Conservation (phyloP, 2,113 vertebrate genomes). For the Lichenostomus cassidix region DNA sequence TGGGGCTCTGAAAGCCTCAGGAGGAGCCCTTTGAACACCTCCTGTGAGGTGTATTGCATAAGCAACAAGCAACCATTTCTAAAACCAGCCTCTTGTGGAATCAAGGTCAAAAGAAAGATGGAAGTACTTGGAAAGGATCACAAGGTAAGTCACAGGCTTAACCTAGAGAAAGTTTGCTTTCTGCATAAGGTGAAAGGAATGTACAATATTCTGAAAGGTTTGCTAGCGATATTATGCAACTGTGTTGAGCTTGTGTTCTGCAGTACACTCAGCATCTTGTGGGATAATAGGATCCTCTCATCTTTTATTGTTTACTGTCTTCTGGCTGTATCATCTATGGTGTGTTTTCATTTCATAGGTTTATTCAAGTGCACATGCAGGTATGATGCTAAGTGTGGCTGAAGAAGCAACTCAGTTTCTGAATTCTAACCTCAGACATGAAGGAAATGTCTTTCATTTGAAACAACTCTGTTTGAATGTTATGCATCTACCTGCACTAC, state of each 20-base stretch:
- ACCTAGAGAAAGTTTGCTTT: neutral
- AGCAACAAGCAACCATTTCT: neutral
- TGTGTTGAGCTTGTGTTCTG: neutral
- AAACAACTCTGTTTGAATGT: neutral
- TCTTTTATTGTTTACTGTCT: neutral
- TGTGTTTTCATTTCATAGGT: neutral
- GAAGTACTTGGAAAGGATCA: neutral
- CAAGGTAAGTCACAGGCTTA: neutral
- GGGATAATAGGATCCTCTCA: neutral
- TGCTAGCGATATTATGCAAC: neutral
- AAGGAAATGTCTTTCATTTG: neutral
- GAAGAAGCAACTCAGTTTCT: neutral
- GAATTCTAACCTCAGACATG: neutral
- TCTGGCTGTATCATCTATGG: neutral
- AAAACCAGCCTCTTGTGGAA: neutral
- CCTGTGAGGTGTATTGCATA: neutral
- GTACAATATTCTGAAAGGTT: neutral
- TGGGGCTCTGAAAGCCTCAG: neutral
- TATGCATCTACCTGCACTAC: neutral
- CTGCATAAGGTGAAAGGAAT: neutral
- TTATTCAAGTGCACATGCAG: neutral
- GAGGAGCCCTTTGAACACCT: neutral
- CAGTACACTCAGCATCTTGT: neutral
- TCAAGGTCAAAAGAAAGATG: neutral
- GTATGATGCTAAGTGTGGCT: neutral